Base-by-base conservation (phyloP, 2,888 invertebrate genomes). In the Listrodromus nycthemerus region DNA sequence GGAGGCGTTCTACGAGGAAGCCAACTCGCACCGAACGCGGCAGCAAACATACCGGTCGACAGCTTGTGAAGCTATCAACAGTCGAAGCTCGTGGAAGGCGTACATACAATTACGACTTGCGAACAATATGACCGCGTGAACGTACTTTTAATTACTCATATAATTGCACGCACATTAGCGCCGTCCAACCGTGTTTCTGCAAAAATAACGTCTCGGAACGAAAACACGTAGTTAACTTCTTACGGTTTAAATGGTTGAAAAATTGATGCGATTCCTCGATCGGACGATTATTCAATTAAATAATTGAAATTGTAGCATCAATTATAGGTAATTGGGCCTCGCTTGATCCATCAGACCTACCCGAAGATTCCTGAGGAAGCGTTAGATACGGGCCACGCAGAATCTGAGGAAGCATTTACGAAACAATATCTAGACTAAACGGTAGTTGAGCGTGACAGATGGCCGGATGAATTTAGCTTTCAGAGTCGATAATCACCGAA, bases 101-200 rank as follows among this genome's bases (percentile, higher is more conserved):
- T 84, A 81, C 84, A 84, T 84, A 84, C 74, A 74, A 84, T 84
- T 84, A 84, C 74, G 63, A 55, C 45, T 58, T 37, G 27, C 37
- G 55, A 61, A 75, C 80, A 80, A 83, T 83, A 70, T 75, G 61
- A 84, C 78, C 70, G 74, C 78, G 81, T 75, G 58, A 78, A 75
- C 81, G 74, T 74, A 77, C 70, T 81, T 78, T 81, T 84, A 84
- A 84, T 84, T 84, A 78, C 81, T 81, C 84, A 65, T 84, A 81
- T 81, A 84, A 84, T 84, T 84, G 24, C 80, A 78, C 69, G 84
- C 78, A 69, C 70, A 67, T 78, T 84, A 77, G 10, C 37, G 37
- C 69, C 78, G 24, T 74, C 77, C 70, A 77, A 80, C 24, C 71
- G 50, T 37, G 70, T 58, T 50, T n/a, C 19, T 66, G 21, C 67